These are phyloP conservation scores for Antrozous pallidus DNA, from an alignment of 2,797 vertebrate genomes.

Conservation along the genomic window DNA sequence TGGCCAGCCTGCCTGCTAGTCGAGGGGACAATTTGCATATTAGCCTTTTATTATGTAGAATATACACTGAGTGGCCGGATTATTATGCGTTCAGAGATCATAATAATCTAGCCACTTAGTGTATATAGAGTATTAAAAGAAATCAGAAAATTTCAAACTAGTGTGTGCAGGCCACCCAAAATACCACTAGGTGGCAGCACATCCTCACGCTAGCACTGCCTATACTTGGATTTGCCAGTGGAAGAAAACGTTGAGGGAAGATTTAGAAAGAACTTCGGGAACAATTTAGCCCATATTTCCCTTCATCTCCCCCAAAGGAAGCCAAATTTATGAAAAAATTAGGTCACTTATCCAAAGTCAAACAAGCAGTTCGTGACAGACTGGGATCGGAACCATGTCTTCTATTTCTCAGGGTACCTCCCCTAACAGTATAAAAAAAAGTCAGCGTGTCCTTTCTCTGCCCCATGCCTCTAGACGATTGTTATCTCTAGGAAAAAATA, in stretches of 20 bases:
- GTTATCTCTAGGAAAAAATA: neutral
- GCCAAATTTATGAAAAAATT: neutral
- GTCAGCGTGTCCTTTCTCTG: neutral
- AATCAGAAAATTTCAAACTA: neutral
- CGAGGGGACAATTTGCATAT: too few relatives aligned
- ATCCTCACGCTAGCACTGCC: neutral
- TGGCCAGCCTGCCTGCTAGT: too few relatives aligned
- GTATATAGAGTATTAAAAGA: neutral
- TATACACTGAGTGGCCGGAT: too few relatives aligned
- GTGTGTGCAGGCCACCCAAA: neutral
- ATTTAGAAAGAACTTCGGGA: neutral
- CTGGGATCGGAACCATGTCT: neutral
- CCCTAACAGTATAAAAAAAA: too few relatives aligned
- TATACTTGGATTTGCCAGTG: accelerated
- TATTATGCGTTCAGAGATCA: too few relatives aligned
- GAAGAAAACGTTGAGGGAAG: neutral
- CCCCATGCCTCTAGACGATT: neutral
- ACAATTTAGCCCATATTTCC: neutral
- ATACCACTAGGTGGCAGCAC: conserved; percentile 57
- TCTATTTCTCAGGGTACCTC: neutral
- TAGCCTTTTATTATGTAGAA: too few relatives aligned
- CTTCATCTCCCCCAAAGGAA: neutral
- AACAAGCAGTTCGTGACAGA: neutral
- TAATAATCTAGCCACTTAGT: too few relatives aligned
- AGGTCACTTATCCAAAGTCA: neutral